These are phyloP conservation scores for Thoracochromis brauschi DNA, from an alignment of 2,113 vertebrate species.

Conservation along the genomic window DNA sequence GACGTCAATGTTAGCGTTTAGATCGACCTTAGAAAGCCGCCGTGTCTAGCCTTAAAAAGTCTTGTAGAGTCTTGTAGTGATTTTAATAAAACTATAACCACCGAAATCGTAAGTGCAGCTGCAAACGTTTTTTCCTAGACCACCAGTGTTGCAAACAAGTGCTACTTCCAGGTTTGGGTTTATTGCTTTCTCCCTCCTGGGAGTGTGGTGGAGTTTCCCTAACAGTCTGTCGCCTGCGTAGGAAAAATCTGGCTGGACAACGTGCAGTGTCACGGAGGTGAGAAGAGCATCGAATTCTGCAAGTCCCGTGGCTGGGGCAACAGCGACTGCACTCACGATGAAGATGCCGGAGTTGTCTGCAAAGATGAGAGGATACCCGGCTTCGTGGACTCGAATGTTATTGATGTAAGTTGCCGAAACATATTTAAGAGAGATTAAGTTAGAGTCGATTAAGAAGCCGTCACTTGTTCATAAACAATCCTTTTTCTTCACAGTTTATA, in stretches of 20 bases:
- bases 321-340: conserved; percentile 96
- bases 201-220: background rate
- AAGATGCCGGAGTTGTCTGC: conserved; percentile 90
- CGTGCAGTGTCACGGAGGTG: conserved; percentile 78
- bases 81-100: background rate
- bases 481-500: background rate
- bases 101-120: background rate
- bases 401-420: conserved; percentile 76
- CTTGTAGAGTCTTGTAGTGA: background rate
- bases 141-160: background rate
- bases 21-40: background rate
- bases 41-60: fast-evolving
- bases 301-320: conserved; percentile 92
- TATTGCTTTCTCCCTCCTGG: background rate
- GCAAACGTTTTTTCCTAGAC: background rate
- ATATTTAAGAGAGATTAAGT: background rate
- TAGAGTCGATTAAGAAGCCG: background rate
- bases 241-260: conserved; percentile 98
- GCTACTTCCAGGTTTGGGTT: background rate
- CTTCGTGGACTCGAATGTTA: conserved; percentile 86
- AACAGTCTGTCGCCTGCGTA: conserved; percentile 46
- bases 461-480: background rate
- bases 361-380: conserved; percentile 88
- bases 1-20: background rate
- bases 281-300: conserved; percentile 81